phyloP scores from a whole-genome alignment of 2,888 invertebrate species.

The Ormia ochracea region DNA sequence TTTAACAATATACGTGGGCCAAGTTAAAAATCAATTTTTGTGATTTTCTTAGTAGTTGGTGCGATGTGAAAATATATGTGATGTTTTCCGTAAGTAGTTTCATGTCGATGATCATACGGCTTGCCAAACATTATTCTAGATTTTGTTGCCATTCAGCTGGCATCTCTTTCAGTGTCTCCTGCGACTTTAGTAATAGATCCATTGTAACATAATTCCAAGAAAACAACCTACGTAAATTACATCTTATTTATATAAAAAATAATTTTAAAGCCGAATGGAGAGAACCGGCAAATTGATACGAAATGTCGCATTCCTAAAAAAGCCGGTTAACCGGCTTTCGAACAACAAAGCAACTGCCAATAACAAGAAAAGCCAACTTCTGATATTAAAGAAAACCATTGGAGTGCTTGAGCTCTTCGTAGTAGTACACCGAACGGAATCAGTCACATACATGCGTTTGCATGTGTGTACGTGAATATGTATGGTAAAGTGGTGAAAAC shows the following conservation, averaged over 20 bases:
- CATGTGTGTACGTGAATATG: not conserved
- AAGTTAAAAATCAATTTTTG: not conserved
- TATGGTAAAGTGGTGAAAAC: too few relatives aligned
- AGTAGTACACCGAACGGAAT: not conserved
- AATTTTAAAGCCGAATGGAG: conserved; percentile 11
- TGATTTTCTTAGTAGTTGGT: not conserved
- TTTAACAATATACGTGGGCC: not conserved
- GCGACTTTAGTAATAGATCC: too few relatives aligned
- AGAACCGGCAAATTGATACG: conserved; percentile 24
- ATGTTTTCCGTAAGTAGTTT: too few relatives aligned
- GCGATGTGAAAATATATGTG: too few relatives aligned
- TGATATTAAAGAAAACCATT: conserved; percentile 20
- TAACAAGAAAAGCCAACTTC: conserved; percentile 13
- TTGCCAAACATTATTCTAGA: too few relatives aligned
- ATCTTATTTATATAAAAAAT: conserved; percentile 2
- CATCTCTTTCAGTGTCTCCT: too few relatives aligned
- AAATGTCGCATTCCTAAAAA: conserved; percentile 43
- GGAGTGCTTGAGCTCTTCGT: not conserved
- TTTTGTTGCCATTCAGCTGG: too few relatives aligned
- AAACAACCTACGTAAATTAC: conserved; percentile 22
- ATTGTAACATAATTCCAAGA: not conserved
- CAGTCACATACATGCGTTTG: not conserved
- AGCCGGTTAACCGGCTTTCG: conserved; percentile 53
- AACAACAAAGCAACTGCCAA: not conserved
- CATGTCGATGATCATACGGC: too few relatives aligned